Evolutionary conservation across 2,888 invertebrate species (phyloP).

Genomic region (Rhabditoides inermis): DNA sequence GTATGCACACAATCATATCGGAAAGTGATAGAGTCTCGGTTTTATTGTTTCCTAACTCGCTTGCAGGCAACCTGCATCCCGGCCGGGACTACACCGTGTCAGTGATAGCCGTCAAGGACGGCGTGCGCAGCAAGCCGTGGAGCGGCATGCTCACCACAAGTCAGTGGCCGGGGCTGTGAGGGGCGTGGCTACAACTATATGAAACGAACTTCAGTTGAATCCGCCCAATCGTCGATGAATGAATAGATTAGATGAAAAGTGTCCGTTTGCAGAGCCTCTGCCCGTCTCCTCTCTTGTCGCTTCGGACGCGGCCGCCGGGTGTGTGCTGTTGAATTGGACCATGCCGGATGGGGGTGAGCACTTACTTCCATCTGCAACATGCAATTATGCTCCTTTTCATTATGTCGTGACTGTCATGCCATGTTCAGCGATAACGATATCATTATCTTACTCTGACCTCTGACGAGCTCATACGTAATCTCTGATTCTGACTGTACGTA

Average conservation of each 20-base stretch:
- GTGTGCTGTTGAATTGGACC: conserved; percentile 39
- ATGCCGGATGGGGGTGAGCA: too few species aligned
- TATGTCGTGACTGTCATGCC: too few species aligned
- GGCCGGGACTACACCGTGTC: conserved; percentile 46
- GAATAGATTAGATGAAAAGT: background rate
- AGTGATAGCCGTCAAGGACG: conserved; percentile 41
- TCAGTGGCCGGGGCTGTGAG: conserved; percentile 18
- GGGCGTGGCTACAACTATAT: background rate
- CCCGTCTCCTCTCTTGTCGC: conserved; percentile 26
- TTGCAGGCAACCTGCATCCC: conserved; percentile 35
- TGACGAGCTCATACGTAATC: too few species aligned
- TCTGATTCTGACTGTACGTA: too few species aligned
- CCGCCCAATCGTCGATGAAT: background rate
- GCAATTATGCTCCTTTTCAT: too few species aligned
- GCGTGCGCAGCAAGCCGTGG: conserved; percentile 46
- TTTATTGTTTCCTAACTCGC: too few species aligned
- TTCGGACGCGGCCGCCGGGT: conserved; percentile 33
- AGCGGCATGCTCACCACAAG: conserved; percentile 42
- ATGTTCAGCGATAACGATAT: too few species aligned
- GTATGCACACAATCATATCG: too few species aligned
- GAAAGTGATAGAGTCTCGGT: too few species aligned
- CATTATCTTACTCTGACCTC: too few species aligned
- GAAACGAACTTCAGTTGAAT: background rate
- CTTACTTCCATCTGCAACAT: too few species aligned
- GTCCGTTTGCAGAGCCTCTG: conserved; percentile 16